Percentiles rank a stretch among this genome's conserved stretches.
Conservation (phyloP, 2,888 invertebrate genomes). For the Drosophila subsilvestris region DNA sequence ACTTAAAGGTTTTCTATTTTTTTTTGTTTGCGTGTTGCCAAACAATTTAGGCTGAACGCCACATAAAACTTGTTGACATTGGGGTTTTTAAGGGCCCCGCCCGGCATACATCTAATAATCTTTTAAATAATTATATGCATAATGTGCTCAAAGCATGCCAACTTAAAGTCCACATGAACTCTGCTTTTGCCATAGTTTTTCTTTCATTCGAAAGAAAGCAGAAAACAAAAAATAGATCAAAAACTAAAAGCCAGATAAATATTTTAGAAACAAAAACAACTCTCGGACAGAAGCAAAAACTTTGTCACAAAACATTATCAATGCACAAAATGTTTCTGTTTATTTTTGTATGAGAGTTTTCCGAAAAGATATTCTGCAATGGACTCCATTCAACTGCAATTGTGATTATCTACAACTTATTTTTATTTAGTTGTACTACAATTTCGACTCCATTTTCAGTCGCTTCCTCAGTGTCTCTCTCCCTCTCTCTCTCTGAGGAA, state of each 20-base stretch:
- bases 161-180: neutral
- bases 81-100: slow-evolving; percentile 4
- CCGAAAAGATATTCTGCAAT: neutral
- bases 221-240: no score
- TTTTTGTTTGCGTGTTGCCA: slow-evolving; percentile 13
- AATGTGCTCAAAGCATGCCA: neutral
- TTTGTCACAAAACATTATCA: neutral
- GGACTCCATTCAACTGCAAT: slow-evolving; percentile 1
- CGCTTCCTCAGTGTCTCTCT: neutral
- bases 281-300: neutral
- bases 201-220: neutral
- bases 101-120: neutral
- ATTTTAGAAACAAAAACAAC: neutral
- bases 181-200: neutral
- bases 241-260: neutral
- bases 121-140: slow-evolving; percentile 1
- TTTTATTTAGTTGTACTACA: neutral
- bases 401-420: neutral
- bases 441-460: neutral
- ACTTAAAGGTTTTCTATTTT: neutral
- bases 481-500: slow-evolving; percentile 5
- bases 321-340: neutral
- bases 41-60: slow-evolving; percentile 52
- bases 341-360: neutral
- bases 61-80: slow-evolving; percentile 45